Evolutionary conservation across 2,797 vertebrate genomes (phyloP).

Genomic region (Diplodus sargus): DNA sequence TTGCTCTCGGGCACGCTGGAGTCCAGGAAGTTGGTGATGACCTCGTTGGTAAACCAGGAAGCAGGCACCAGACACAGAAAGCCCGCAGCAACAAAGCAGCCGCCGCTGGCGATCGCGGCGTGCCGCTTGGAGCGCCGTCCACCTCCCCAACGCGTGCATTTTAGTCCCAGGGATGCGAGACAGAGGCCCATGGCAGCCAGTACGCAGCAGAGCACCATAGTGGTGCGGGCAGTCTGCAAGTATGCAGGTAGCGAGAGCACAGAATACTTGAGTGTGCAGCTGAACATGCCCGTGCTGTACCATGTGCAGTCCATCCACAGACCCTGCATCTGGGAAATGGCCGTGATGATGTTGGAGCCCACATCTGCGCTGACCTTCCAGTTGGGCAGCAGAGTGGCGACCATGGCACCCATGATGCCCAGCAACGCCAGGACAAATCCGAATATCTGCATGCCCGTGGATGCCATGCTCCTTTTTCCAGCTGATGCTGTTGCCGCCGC

Average conservation of each 20-base stretch:
- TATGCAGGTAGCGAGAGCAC: constrained; percentile 91
- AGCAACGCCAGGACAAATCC: constrained; percentile 92
- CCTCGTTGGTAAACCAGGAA: constrained; percentile 96
- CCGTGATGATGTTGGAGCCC: constrained; percentile 94
- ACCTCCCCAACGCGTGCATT: constrained; percentile 93
- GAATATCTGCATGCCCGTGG: constrained; percentile 92
- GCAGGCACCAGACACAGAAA: constrained; percentile 91
- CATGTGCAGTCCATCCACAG: constrained; percentile 99
- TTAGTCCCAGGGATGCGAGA: constrained; percentile 91
- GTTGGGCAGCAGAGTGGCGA: constrained; percentile 93
- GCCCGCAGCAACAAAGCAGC: constrained; percentile 91
- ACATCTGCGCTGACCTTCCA: constrained; percentile 94
- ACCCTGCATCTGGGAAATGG: constrained; percentile 94
- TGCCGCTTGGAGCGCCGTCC: constrained; percentile 89
- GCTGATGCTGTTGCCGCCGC: constrained; percentile 58
- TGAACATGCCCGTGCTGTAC: constrained; percentile 98
- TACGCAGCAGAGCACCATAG: constrained; percentile 95
- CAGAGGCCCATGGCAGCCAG: constrained; percentile 92
- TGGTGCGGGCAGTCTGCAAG: constrained; percentile 92
- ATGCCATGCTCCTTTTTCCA: constrained; percentile 86
- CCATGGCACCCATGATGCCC: constrained; percentile 90
- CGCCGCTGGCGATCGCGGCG: constrained; percentile 89
- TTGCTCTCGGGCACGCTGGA: constrained; percentile 91
- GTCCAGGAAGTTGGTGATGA: constrained; percentile 92
- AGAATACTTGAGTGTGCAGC: constrained; percentile 92